Percentiles rank a stretch among this genome's conserved stretches.
Conservation (phyloP, 2,113 vertebrate genomes). For the Taxidea taxus region DNA sequence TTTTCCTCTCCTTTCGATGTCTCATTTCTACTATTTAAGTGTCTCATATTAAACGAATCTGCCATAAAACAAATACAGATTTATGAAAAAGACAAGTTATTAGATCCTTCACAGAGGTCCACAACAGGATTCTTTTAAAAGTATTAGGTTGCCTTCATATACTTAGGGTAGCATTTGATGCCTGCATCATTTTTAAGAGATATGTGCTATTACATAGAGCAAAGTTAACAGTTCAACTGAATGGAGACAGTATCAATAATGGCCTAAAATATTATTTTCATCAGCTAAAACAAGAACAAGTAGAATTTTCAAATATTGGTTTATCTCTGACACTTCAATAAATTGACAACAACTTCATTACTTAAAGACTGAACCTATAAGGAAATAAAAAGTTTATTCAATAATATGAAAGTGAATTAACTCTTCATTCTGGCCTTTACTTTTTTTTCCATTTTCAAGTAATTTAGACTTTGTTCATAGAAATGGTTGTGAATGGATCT, state of each 20-base stretch:
- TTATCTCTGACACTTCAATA: slow-evolving; percentile 23
- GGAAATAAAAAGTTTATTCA: slow-evolving; percentile 16
- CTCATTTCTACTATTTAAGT: background rate
- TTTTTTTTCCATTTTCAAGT: slow-evolving; percentile 27
- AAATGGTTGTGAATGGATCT: slow-evolving; percentile 9
- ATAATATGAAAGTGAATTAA: slow-evolving; percentile 20
- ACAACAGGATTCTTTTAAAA: background rate
- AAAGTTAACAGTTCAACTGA: background rate
- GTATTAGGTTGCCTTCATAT: background rate
- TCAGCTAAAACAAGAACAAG: background rate
- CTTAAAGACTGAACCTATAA: slow-evolving; percentile 17
- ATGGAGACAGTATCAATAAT: background rate
- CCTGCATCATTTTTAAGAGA: slow-evolving; percentile 28
- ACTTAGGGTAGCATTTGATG: slow-evolving; percentile 21
- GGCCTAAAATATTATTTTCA: background rate
- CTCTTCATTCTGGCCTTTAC: background rate
- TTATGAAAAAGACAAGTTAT: slow-evolving; percentile 25
- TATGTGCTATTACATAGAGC: background rate
- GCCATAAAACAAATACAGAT: background rate
- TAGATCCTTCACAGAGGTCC: background rate
- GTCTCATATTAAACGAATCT: background rate
- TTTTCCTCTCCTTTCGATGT: background rate
- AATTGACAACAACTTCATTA: slow-evolving; percentile 32
- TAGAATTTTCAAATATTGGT: background rate
- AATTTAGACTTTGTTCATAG: background rate